Evolutionary conservation across 1,140 invertebrate genomes (phyloP).

Genomic region (Drosophila orosa): DNA sequence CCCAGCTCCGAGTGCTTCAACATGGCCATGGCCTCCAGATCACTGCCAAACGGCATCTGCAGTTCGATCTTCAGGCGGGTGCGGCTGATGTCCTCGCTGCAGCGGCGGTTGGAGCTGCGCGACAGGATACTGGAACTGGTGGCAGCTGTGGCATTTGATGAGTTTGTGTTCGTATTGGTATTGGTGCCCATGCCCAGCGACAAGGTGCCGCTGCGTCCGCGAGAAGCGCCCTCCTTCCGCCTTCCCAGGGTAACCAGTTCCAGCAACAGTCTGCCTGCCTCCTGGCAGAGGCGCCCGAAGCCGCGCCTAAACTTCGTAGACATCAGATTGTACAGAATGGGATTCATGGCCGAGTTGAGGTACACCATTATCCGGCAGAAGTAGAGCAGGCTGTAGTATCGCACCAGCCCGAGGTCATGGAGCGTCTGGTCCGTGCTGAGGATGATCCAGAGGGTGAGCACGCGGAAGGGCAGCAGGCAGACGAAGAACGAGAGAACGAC

Average conservation of each 20-base stretch:
- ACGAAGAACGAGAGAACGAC: conserved; percentile 96
- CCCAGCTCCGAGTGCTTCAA: conserved; percentile 55
- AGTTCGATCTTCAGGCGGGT: conserved; percentile 76
- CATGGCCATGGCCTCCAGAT: conserved; percentile 78
- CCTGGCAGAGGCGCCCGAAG: conserved; percentile 88
- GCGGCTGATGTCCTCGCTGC: conserved; percentile 70
- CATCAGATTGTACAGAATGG: conserved; percentile 95
- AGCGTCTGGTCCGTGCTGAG: conserved; percentile 88
- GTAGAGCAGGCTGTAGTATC: conserved; percentile 93
- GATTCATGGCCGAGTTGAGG: conserved; percentile 95
- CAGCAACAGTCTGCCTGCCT: conserved; percentile 61
- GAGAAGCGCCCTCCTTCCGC: conserved; percentile 17
- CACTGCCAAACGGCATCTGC: conserved; percentile 71
- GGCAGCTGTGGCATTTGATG: conserved; percentile 62
- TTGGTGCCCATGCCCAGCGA: conserved; percentile 63
- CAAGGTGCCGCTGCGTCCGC: conserved; percentile 59
- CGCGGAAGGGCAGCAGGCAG: conserved; percentile 93
- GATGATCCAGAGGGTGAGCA: conserved; percentile 94
- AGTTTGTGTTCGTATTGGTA: conserved; percentile 65
- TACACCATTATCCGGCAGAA: conserved; percentile 94
- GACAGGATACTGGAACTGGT: conserved; percentile 78
- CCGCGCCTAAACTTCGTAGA: conserved; percentile 95
- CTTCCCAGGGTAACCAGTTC: conserved; percentile 58
- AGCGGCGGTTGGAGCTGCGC: conserved; percentile 73
- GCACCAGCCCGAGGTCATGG: conserved; percentile 88